These are phyloP conservation scores for Ischnus inquisitorius DNA, from an alignment of 2,888 invertebrate genomes.

Conservation along the genomic window DNA sequence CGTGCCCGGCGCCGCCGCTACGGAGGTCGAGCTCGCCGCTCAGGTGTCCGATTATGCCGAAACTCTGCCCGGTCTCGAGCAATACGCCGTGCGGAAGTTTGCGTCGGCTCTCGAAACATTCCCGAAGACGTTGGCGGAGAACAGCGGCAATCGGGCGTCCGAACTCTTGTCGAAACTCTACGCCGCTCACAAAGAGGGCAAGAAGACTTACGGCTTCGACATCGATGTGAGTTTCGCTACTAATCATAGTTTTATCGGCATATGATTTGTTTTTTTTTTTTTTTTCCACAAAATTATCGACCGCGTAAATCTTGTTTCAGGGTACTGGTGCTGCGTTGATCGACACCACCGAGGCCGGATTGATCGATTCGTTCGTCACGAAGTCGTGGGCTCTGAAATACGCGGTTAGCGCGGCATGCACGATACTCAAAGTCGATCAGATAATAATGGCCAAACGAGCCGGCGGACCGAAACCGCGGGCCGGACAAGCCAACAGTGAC, in stretches of 20 bases:
- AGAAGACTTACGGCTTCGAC: constrained; percentile 94
- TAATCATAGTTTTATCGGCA: neutral
- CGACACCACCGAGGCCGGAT: constrained; percentile 92
- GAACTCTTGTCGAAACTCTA: constrained; percentile 95
- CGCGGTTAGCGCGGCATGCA: constrained; percentile 96
- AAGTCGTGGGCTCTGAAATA: constrained; percentile 98
- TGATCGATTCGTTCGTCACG: constrained; percentile 93
- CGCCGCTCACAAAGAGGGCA: constrained; percentile 96
- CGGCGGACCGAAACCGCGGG: constrained; percentile 95
- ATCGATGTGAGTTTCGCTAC: constrained; percentile 88
- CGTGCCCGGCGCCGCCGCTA: constrained; percentile 97
- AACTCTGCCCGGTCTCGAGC: constrained; percentile 97
- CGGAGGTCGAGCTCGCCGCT: constrained; percentile 96
- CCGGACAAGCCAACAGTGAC: constrained; percentile 89
- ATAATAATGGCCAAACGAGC: constrained; percentile 99
- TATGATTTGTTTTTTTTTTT: neutral
- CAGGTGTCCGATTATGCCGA: constrained; percentile 95
- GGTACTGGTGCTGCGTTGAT: constrained; percentile 89
- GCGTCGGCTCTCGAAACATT: constrained; percentile 95
- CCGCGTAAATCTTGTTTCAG: constrained; percentile 73
- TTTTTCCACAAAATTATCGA: neutral
- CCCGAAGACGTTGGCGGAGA: constrained; percentile 97
- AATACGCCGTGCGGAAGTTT: constrained; percentile 98
- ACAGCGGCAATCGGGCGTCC: constrained; percentile 95
- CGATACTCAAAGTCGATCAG: constrained; percentile 97